Base-by-base conservation (phyloP, 1,140 invertebrate species). In the Saxidomus purpurata region DNA sequence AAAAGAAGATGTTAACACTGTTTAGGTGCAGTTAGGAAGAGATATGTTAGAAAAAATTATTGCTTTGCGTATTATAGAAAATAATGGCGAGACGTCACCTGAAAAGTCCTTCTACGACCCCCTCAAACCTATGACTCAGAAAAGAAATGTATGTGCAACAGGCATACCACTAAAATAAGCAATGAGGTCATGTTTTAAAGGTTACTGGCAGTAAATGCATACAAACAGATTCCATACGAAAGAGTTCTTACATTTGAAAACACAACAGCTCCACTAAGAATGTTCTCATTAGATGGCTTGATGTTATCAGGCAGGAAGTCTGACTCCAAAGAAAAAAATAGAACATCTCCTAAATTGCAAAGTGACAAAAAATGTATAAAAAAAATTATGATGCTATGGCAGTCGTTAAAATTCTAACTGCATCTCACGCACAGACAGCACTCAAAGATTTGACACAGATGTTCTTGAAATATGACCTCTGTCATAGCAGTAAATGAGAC, bases 311-410 rank as follows among this genome's bases (percentile, higher is more conserved):
- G 1, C 17, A 71, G 49, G n/a, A 69, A 84, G 25, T 84, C 82
- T 0, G 82, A 84, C 19, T 71, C 71, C 36, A 43, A 49, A 38
- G 19, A 25, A n/a, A 0, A 84, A 71, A 31, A 2, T 55, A 4
- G 52, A 55, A 55, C 15, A 6, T 22, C 52, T 55, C 4, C 52
- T 11, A 15, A 3, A 55, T 15, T 4, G n/a, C 22, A 11, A 55
- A 3, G n/a, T 22, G 2, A 55, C 52, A 4, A 11, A 3, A 22
- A 74, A 34, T 40, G 36, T 4, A 38, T 74, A 19, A 1, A 40
- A n/a, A n/a, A n/a, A n/a, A n/a, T n/a, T 80, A 31, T 55, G 77
- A 80, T 34, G 77, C 0, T 31, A 80, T 80, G 49, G 77, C 77
- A 36, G 11, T 59, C 17, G 28, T 80, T 4, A 47, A 80, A 55